phyloP scores from a whole-genome alignment of 2,888 invertebrate species.

The Rotaria macrura region DNA sequence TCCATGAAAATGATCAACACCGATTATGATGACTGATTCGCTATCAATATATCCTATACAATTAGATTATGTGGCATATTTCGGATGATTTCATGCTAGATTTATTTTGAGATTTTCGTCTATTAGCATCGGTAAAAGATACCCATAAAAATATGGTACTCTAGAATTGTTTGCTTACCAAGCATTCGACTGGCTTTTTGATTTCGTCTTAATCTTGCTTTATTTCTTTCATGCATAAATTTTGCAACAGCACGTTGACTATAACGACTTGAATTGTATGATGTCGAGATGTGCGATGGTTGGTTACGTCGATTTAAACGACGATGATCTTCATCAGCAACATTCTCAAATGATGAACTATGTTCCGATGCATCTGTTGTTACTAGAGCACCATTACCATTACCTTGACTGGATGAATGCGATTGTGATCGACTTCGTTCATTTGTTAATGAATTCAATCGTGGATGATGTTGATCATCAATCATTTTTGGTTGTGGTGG shows the following conservation, averaged over 20 bases:
- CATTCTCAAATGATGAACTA: neutral
- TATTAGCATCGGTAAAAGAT: too few relatives aligned
- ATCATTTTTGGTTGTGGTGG: neutral
- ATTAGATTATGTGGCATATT: too few relatives aligned
- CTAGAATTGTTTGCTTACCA: neutral
- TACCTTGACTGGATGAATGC: neutral
- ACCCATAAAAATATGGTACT: too few relatives aligned
- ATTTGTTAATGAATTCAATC: neutral
- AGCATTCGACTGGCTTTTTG: slow-evolving; percentile 32
- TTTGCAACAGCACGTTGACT: neutral
- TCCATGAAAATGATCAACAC: too few relatives aligned
- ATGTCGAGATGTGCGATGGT: neutral
- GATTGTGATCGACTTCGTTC: neutral
- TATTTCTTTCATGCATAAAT: slow-evolving; percentile 24
- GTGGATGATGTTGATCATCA: neutral
- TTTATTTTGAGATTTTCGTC: too few relatives aligned
- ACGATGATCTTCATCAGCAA: neutral
- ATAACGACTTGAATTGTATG: slow-evolving; percentile 11
- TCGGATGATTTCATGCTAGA: too few relatives aligned
- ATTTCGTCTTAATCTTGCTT: slow-evolving; percentile 29
- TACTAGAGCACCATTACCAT: neutral
- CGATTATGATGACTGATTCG: too few relatives aligned
- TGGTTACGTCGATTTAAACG: neutral
- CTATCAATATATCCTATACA: too few relatives aligned
- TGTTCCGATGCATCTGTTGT: neutral